Base-by-base conservation (phyloP, 1,140 invertebrate species). In the Aphaenogaster ashmeadi region DNA sequence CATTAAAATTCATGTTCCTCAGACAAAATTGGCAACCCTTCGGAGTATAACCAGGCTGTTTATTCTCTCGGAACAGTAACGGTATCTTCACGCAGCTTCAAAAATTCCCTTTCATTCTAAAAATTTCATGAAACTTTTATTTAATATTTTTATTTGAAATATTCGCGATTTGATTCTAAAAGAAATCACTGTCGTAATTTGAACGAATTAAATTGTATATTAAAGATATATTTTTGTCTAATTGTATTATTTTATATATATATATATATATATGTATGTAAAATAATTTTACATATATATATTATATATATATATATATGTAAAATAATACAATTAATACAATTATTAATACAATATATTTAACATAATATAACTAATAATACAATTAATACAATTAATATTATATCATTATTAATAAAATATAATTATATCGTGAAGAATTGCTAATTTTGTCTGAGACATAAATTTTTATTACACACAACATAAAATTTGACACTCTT, bases 1-100 rank as follows among this genome's bases (percentile, higher is more conserved):
- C 54, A 47, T 89, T 89, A 75, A 71, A n/a, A 87, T 75, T 62
- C n/a, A 56, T 77, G 44, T 38, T 56, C 62, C 47, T 72, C 27
- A 4, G 44, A n/a, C 41, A 27, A 33, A 69, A 72, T 44, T 44
- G 21, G 38, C 66, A 27, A 15, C 6, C 15, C 18, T 80, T 52
- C 4, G 6, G n/a, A 44, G 50, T 66, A 69, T 54, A 71, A 62
- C 8, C 7, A 8, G 18, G 8, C 52, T 44, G 33, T 47, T 79
- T 52, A 86, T 15, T 89, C 36, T 80, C n/a, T 86, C 13, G 33
- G 33, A 79, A 74, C 13, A 89, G 38, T 64, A 71, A 60, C 8
- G 8, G 13, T 11, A 69, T 9, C 41, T 6, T 50, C 13, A 15
- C 2, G 36, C 75, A 90, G 47, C 11, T 81, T 89, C 21, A 58